phyloP scores from a whole-genome alignment of 2,113 vertebrate species.

The Hemichromis elongatus region DNA sequence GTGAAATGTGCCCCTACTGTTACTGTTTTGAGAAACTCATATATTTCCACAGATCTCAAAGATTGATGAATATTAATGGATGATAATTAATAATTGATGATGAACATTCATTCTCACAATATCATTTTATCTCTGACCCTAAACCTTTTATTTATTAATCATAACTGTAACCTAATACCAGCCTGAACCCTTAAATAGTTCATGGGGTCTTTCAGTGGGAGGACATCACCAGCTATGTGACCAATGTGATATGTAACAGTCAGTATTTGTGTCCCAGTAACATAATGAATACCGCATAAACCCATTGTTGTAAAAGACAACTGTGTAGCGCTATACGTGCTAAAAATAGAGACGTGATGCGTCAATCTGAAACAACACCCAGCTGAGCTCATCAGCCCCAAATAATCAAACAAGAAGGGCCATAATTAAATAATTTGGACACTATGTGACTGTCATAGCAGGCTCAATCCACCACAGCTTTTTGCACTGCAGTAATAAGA shows the following conservation, averaged over 20 bases:
- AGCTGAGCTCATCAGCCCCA: background rate
- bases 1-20: background rate
- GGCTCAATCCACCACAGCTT: background rate
- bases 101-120: background rate
- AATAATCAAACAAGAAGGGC: conserved; percentile 11
- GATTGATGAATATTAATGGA: background rate
- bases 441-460: conserved; percentile 2
- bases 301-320: background rate
- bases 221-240: background rate
- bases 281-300: background rate
- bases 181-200: background rate
- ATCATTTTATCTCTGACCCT: background rate
- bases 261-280: background rate
- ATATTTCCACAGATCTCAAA: background rate
- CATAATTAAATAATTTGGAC: conserved; percentile 14
- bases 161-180: background rate
- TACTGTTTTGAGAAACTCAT: background rate
- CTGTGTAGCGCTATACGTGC: background rate
- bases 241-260: background rate
- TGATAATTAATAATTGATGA: background rate
- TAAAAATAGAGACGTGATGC: background rate
- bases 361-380: background rate
- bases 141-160: background rate
- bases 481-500: conserved; percentile 19
- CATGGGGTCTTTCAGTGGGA: background rate